A percentile compares a stretch with the other conserved stretches of the same genome.
Evolutionary conservation across 1,140 invertebrate species (phyloP).

Genomic region (Cotesia glomerata): DNA sequence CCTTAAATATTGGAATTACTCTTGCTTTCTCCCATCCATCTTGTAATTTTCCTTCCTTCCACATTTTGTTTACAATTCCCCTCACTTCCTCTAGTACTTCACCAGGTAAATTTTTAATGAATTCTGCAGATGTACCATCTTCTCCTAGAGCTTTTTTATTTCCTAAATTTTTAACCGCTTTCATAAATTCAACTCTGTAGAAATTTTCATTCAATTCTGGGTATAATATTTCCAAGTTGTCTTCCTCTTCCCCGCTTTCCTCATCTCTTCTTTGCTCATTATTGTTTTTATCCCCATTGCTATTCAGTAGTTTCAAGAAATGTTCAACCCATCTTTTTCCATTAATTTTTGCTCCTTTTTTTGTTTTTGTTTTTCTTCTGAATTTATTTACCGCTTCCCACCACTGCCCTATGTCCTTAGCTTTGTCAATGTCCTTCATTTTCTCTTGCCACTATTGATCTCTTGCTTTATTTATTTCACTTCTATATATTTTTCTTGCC

Average conservation of each 20-base stretch:
- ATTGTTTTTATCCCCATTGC: neutral
- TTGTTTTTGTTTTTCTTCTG: neutral
- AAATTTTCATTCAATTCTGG: no score
- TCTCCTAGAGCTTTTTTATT: conserved; percentile 3
- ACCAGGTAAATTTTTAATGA: neutral
- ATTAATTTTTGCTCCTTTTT: neutral
- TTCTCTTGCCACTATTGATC: neutral
- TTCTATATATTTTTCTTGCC: neutral
- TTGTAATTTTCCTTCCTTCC: neutral
- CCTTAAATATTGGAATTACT: neutral
- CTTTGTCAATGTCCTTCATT: neutral
- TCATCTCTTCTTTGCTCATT: no score
- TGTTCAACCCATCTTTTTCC: neutral
- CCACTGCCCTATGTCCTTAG: neutral
- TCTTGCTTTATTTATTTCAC: neutral
- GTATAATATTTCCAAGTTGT: neutral
- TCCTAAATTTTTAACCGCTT: no score
- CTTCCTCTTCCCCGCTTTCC: neutral
- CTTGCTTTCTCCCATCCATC: neutral
- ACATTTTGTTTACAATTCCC: neutral
- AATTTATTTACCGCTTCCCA: conserved; percentile 8
- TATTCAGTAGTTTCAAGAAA: neutral
- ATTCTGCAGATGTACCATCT: neutral
- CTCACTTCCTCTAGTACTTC: neutral
- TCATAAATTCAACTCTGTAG: no score